phyloP scores from a whole-genome alignment of 2,113 vertebrate genomes.

The Gallinago undulata region DNA sequence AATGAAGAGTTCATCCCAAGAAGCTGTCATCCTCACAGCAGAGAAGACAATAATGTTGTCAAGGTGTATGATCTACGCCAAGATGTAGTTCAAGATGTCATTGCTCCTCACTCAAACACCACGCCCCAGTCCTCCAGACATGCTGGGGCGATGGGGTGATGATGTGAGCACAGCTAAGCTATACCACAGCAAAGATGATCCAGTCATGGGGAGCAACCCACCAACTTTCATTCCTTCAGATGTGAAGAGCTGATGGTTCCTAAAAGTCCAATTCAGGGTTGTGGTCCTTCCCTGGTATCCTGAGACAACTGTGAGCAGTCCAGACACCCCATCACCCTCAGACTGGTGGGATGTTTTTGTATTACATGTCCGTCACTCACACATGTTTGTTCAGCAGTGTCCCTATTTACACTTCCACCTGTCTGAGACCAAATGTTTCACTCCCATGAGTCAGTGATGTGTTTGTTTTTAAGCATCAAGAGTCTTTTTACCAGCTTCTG shows the following conservation, averaged over 20 bases:
- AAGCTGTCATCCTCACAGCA: not conserved
- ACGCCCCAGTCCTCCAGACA: not conserved
- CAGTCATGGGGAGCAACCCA: not conserved
- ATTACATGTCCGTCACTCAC: not conserved
- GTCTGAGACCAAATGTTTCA: not conserved
- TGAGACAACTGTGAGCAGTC: not conserved
- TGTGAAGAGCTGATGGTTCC: not conserved
- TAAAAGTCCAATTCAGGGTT: not conserved
- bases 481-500: not conserved
- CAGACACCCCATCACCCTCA: not conserved
- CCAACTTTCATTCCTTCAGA: not conserved
- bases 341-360: not conserved
- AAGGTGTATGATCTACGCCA: too few relatives aligned
- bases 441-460: not conserved
- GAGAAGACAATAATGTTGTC: not conserved
- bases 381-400: not conserved
- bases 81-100: not conserved
- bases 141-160: not conserved
- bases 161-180: not conserved
- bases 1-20: not conserved
- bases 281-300: not conserved
- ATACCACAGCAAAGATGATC: not conserved
- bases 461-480: not conserved
- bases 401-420: not conserved
- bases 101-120: not conserved